These are phyloP conservation scores for Phenacoccus solenopsis DNA, from an alignment of 1,140 invertebrate genomes.

Conservation along the genomic window DNA sequence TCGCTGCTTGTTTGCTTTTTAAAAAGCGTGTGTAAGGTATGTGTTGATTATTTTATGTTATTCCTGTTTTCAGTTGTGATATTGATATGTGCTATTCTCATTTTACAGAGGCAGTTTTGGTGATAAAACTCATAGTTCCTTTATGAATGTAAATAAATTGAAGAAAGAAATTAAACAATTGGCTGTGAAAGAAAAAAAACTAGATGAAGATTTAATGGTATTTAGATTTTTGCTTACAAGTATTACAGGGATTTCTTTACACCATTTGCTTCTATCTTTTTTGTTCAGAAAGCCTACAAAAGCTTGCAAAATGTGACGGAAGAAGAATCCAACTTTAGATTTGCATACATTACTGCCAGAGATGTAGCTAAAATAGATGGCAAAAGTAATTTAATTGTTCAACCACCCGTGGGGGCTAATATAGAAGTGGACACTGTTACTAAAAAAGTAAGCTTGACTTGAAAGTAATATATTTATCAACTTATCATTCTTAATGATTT, in stretches of 20 bases:
- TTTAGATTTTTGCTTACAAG: background rate
- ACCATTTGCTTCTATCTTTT: background rate
- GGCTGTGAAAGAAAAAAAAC: background rate
- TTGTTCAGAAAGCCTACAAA: conserved; percentile 4
- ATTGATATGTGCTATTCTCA: no score
- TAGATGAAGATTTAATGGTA: conserved; percentile 4
- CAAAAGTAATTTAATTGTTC: background rate
- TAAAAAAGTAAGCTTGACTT: background rate
- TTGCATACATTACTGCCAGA: background rate
- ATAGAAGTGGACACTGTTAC: background rate
- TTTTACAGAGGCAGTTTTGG: background rate
- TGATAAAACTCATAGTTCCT: background rate
- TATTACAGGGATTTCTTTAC: background rate
- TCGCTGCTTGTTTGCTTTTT: no score
- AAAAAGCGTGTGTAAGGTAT: no score
- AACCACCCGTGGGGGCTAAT: background rate
- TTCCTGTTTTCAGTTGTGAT: no score
- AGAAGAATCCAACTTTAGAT: background rate
- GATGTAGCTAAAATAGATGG: background rate
- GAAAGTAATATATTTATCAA: background rate
- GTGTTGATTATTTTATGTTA: no score
- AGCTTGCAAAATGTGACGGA: conserved; percentile 5
- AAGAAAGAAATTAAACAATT: conserved; percentile 4
- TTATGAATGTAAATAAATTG: background rate
- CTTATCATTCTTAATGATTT: background rate